phyloP scores from a whole-genome alignment of 2,888 invertebrate genomes.

The Cephus spinipes region DNA sequence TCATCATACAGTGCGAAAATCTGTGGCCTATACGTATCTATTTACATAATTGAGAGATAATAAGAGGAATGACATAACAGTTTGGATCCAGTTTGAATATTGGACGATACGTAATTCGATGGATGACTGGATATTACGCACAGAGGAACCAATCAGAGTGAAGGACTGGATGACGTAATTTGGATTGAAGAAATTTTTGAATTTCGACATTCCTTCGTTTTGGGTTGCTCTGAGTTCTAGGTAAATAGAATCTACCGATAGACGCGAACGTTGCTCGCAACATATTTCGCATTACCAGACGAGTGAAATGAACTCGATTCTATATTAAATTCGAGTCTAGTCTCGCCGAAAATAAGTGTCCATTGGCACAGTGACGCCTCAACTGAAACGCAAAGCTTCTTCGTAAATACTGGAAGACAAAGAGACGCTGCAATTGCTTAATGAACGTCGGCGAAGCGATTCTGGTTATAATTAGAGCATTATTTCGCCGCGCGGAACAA shows the following conservation, averaged over 20 bases:
- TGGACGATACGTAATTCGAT: neutral
- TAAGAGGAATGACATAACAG: neutral
- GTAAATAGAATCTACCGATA: neutral
- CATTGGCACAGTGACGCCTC: neutral
- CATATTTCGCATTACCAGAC: neutral
- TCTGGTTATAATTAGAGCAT: conserved; percentile 10
- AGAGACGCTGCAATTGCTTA: neutral
- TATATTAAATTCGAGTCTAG: conserved; percentile 20
- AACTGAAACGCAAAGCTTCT: neutral
- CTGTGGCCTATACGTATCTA: neutral
- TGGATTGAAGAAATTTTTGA: neutral
- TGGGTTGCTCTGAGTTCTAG: neutral
- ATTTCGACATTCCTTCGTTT: neutral
- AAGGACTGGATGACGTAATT: no score
- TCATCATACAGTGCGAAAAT: neutral
- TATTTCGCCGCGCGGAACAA: conserved; percentile 3
- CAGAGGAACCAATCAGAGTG: no score
- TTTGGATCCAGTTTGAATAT: neutral
- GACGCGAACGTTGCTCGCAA: neutral
- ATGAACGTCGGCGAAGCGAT: conserved; percentile 8
- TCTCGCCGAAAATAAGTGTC: conserved; percentile 15
- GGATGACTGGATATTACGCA: neutral
- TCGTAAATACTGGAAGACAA: conserved; percentile 8
- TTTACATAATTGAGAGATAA: neutral
- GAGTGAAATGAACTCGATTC: conserved; percentile 22